These are phyloP conservation scores for Synanceia verrucosa DNA, from an alignment of 2,797 vertebrate genomes.

Conservation along the genomic window DNA sequence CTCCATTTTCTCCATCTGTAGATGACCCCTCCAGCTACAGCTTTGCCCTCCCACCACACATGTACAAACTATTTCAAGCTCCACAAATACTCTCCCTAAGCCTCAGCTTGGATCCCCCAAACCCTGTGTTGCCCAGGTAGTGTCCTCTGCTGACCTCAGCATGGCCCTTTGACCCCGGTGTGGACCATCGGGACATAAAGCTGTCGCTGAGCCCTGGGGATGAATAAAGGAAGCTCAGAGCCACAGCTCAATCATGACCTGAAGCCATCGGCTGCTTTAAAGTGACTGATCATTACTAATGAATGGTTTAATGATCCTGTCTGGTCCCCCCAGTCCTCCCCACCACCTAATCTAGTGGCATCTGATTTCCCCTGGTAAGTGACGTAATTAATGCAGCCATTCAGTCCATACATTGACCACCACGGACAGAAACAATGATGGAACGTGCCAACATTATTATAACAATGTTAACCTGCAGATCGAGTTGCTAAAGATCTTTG, in stretches of 20 bases:
- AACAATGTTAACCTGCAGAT: not conserved
- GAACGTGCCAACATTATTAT: not conserved
- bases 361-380: not conserved
- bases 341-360: not conserved
- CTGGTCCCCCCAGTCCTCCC: not conserved
- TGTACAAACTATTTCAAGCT: slow-evolving; percentile 21
- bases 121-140: not conserved
- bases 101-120: slow-evolving; percentile 11
- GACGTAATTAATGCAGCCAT: slow-evolving; percentile 15
- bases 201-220: slow-evolving; percentile 30
- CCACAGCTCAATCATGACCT: slow-evolving; percentile 36
- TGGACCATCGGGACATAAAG: slow-evolving; percentile 52
- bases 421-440: not conserved
- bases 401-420: not conserved
- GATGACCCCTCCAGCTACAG: slow-evolving; percentile 33
- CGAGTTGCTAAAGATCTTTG: not conserved
- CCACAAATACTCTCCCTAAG: slow-evolving; percentile 29
- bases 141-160: slow-evolving; percentile 28
- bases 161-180: slow-evolving; percentile 4
- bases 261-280: slow-evolving; percentile 38
- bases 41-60: slow-evolving; percentile 11
- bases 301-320: slow-evolving; percentile 29
- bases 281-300: slow-evolving; percentile 25
- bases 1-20: slow-evolving; percentile 39
- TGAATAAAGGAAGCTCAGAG: slow-evolving; percentile 37